Evolutionary conservation across 1,140 invertebrate genomes (phyloP).

Genomic region (Scaptodrosophila lebanonensis): DNA sequence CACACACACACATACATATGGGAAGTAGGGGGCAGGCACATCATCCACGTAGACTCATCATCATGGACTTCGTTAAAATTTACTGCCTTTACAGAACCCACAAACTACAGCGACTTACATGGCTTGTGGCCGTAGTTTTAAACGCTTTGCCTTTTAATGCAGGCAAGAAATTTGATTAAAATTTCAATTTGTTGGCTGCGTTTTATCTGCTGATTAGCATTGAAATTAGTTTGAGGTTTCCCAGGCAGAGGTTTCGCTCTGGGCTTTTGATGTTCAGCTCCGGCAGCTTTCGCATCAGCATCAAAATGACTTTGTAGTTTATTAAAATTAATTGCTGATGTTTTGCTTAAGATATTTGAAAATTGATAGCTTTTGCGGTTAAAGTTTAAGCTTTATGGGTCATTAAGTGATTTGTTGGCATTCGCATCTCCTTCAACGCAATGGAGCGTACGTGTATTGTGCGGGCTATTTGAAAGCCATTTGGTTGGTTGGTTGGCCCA

Average conservation of each 20-base stretch:
- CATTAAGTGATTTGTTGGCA: conserved; percentile 65
- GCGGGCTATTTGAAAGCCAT: no score
- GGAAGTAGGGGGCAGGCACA: conserved; percentile 1
- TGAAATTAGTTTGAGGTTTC: conserved; percentile 44
- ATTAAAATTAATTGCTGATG: conserved; percentile 65
- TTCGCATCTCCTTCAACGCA: conserved; percentile 23
- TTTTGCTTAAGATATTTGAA: conserved; percentile 28
- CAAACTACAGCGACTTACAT: no score
- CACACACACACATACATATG: conserved; percentile 1
- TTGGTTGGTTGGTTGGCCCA: no score
- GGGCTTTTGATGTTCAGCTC: background rate
- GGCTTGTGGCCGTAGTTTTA: background rate
- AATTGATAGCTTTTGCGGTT: conserved; percentile 36
- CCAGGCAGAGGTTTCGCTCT: background rate
- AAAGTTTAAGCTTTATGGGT: conserved; percentile 50
- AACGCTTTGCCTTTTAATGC: background rate
- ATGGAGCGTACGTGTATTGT: conserved; percentile 20
- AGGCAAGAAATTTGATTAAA: conserved; percentile 52
- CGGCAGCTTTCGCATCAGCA: no score
- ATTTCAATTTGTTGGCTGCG: conserved; percentile 53
- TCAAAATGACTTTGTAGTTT: conserved; percentile 62
- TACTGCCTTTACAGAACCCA: no score
- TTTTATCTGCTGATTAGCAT: conserved; percentile 32
- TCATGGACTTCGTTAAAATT: conserved; percentile 20
- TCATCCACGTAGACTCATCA: conserved; percentile 12